Evolutionary conservation across 2,888 invertebrate genomes (phyloP), one percentile per base, ranked within the genome.

Genomic region (Tricholauxania praeusta): DNA sequence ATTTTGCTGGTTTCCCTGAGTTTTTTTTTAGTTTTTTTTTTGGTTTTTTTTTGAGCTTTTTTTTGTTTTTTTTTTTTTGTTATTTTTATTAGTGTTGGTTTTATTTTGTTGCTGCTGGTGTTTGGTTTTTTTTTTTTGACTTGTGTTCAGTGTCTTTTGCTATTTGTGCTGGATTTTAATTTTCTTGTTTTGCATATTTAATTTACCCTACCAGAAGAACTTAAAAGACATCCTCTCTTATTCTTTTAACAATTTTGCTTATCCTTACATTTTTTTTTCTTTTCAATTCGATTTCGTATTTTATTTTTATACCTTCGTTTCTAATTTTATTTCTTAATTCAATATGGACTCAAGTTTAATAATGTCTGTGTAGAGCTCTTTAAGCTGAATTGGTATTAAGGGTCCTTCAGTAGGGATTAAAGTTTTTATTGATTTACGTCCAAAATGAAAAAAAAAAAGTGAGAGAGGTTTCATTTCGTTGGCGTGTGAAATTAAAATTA

Each of bases 91-190:
- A 14, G 28, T 28, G 2, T 28, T 28, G 28, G 28, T 66, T 59
- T 32, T 59, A 66, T 60, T 73, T 76, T 55, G 74, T 73, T 74
- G 71, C 70, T 72, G 68, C 75, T 53, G 62, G 47, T 66, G 22
- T 39, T 55, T 22, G 57, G 57, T 70, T 72, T 53, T 22, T 22
- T 39, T 39, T 39, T 51, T 55, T 49, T 48, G 62, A 12, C 47
- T 39, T 15, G 7, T 28, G 17, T 49, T 32, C 28, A 17, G 17
- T 67, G 67, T 71, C 53, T 64, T 53, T 66, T 66, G 66, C 39
- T 52, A n/a, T 39, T 53, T 17, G 47, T 52, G 47, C 17, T 12
- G 39, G 19, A 53, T 67, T 39, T 32, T 39, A 53, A 53, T 55
- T 67, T 55, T 57, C 19, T 68, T 67, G 53, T 67, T 67, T 67